These are phyloP conservation scores for Dolichoris vasculosae DNA, from an alignment of 1,140 invertebrate genomes.

Conservation along the genomic window DNA sequence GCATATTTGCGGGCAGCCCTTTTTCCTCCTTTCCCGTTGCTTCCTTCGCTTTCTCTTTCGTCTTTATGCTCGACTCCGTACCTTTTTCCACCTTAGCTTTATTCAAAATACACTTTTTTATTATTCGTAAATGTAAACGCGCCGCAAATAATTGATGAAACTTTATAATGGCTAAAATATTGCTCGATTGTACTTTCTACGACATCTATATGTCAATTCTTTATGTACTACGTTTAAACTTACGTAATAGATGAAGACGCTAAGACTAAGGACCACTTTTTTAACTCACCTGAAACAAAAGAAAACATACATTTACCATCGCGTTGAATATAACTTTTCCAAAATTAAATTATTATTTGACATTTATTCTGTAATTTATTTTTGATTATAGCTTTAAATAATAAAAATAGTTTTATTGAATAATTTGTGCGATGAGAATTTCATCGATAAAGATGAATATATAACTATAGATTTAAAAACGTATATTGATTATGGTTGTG, in stretches of 20 bases:
- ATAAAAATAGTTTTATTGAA: neutral
- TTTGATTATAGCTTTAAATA: neutral
- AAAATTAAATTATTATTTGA: too few relatives aligned
- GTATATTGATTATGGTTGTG: neutral
- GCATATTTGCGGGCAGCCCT: neutral
- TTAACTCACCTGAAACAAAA: conserved; percentile 41
- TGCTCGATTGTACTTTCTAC: neutral
- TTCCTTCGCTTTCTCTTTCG: neutral
- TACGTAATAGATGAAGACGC: neutral
- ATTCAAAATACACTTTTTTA: neutral
- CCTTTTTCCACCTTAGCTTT: neutral
- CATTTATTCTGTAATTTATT: neutral
- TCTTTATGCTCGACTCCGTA: neutral
- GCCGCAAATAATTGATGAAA: neutral
- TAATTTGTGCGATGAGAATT: neutral
- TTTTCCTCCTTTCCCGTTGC: conserved; percentile 44
- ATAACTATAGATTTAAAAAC: neutral
- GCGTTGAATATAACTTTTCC: neutral
- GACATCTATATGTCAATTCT: neutral
- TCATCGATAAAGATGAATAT: neutral
- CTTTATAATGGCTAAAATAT: neutral
- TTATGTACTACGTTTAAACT: neutral
- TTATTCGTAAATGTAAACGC: conserved; percentile 1
- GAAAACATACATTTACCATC: neutral
- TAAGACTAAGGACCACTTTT: neutral